A percentile compares a stretch with the other conserved stretches of the same genome.
Conservation (phyloP, 2,888 invertebrate genomes). For the Ochlodes sylvanus region DNA sequence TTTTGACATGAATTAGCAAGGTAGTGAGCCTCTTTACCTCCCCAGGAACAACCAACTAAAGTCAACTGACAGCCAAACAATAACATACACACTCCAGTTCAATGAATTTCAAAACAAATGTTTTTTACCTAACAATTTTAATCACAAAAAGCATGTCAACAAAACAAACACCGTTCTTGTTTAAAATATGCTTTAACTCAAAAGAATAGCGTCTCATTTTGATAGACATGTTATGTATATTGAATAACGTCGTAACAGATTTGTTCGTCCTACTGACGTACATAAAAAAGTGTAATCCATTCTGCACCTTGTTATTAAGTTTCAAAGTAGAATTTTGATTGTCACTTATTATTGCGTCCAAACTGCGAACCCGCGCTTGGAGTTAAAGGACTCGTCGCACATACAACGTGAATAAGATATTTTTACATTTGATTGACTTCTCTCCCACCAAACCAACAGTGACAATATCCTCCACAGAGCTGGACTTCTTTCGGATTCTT, state of each 20-base stretch:
- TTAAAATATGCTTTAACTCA: no score
- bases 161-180: neutral
- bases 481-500: no score
- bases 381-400: neutral
- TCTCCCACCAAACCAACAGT: no score
- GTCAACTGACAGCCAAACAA: neutral
- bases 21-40: no score
- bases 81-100: neutral
- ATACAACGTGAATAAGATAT: neutral
- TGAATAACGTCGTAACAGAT: neutral
- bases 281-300: neutral
- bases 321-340: neutral
- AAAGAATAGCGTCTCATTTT: neutral
- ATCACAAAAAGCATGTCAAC: neutral
- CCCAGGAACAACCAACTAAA: no score
- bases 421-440: neutral
- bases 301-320: neutral
- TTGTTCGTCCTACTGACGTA: neutral
- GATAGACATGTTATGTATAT: neutral
- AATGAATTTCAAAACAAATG: neutral
- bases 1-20: no score
- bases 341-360: neutral
- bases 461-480: no score
- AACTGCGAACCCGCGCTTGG: neutral
- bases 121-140: neutral